Percentiles rank a stretch among this genome's conserved stretches.
phyloP scores from a whole-genome alignment of 1,140 invertebrate species.

The Rhynchophorus ferrugineus region DNA sequence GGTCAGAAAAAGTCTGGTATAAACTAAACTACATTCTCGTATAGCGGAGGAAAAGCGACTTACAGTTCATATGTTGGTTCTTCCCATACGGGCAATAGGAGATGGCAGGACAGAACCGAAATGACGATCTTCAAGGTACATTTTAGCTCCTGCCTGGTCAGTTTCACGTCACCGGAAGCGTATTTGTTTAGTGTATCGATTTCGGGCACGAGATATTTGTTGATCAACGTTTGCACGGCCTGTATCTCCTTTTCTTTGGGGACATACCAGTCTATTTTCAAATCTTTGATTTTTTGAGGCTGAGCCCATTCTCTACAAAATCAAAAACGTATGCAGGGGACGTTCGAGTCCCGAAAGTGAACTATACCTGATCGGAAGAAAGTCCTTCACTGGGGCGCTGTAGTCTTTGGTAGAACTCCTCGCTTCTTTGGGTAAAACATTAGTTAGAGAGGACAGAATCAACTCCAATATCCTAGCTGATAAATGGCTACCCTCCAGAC shows the following conservation, averaged over 20 bases:
- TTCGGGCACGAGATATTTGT: slow-evolving; percentile 53
- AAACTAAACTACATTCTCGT: not conserved
- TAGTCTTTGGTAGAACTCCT: slow-evolving; percentile 54
- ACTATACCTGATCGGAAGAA: slow-evolving; percentile 60
- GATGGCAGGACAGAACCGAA: slow-evolving; percentile 48
- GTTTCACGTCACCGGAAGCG: slow-evolving; percentile 38
- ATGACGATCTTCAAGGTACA: slow-evolving; percentile 42
- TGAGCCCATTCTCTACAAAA: slow-evolving; percentile 70
- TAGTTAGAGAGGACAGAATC: slow-evolving; percentile 51
- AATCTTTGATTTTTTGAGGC: slow-evolving; percentile 53
- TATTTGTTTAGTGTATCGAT: slow-evolving; percentile 48
- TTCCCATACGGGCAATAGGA: slow-evolving; percentile 53
- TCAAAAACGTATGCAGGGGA: slow-evolving; percentile 8
- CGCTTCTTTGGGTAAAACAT: slow-evolving; percentile 57
- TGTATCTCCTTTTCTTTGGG: slow-evolving; percentile 62
- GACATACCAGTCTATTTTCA: slow-evolving; percentile 70
- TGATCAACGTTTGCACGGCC: slow-evolving; percentile 56
- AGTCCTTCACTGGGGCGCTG: slow-evolving; percentile 57
- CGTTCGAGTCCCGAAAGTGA: not conserved
- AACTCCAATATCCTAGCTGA: slow-evolving; percentile 42
- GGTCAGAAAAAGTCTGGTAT: slow-evolving; percentile 10
- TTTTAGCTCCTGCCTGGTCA: slow-evolving; percentile 40
- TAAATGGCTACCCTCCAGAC: slow-evolving; percentile 46
- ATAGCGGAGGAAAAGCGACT: slow-evolving; percentile 30
- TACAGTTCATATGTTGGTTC: slow-evolving; percentile 49